Evolutionary conservation across 2,113 vertebrate genomes (phyloP).

Genomic region (Saimiri boliviensis): DNA sequence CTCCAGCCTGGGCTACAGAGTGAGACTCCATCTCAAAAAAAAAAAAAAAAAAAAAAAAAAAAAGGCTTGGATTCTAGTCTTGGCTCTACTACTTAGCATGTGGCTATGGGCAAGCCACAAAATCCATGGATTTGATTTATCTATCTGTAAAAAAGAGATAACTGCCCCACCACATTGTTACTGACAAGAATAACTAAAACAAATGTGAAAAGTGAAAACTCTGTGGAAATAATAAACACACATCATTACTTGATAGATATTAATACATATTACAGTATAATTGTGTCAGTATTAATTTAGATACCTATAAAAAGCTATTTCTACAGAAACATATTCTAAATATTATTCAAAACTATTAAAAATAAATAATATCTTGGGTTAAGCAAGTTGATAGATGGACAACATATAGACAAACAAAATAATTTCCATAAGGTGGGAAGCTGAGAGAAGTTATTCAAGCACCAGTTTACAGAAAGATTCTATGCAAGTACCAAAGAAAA

Average conservation of each 20-base stretch:
- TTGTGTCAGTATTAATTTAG: not conserved
- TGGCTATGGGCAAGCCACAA: not conserved
- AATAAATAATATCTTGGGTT: not conserved
- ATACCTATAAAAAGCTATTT: not conserved
- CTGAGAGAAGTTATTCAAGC: not conserved
- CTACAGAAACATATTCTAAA: not conserved
- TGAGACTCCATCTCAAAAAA: too few species aligned
- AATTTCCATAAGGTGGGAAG: not conserved
- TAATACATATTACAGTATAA: not conserved
- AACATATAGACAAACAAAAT: not conserved
- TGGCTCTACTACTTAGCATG: not conserved
- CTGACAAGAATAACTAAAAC: not conserved
- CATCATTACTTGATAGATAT: not conserved
- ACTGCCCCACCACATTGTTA: not conserved
- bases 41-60: not conserved
- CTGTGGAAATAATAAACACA: not conserved
- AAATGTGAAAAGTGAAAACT: not conserved
- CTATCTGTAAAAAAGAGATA: not conserved
- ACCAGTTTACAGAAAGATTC: not conserved
- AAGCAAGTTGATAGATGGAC: not conserved
- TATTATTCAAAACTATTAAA: not conserved
- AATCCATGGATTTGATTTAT: not conserved
- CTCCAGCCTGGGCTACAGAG: too few species aligned
- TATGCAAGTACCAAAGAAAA: not conserved
- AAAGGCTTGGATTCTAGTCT: not conserved